Evolutionary conservation across 2,113 vertebrate species (phyloP), one percentile per base, ranked within the genome.

Genomic region (Apus apus): DNA sequence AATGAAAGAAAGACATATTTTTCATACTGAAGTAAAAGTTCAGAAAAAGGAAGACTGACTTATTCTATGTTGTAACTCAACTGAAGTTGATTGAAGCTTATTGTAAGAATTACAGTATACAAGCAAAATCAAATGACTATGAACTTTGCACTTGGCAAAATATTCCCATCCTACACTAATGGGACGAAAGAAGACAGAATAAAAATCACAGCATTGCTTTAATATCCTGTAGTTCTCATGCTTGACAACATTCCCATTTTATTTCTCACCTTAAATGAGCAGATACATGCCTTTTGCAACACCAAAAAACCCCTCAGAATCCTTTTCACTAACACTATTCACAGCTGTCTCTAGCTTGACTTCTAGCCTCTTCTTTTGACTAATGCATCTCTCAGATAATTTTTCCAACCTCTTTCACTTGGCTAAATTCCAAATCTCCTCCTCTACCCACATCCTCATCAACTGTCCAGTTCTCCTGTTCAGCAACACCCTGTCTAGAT

Each of bases 271-370:
- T 5, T 25, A 79, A 54, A 83, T 15, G 17, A 82, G 29, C 4
- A 29, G 16, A 4, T 48, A 48, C 32, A 50, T 29, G 73, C 13
- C 19, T 71, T 84, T 90, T 89, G n/a, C 68, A 93, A 84, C 34
- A 85, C 6, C 21, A 36, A 20, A 1, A n/a, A 45, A 3, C 10
- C 26, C 11, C 11, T 30, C 13, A 27, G 19, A 53, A 60, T 65
- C 45, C 50, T 94, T 72, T 50, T 91, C 25, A 34, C 18, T 73
- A 36, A 67, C 65, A 54, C 18, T 61, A 15, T 58, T 45, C 67
- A 87, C 89, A 91, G 60, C 62, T 93, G 87, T 46, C 71, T 94
- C 58, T 61, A 73, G n/a, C 93, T 87, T 85, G 67, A 79, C 34
- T 91, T 79, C 56, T 83, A 90, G 32, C 16, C 68, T 93, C 83